phyloP scores from a whole-genome alignment of 2,888 invertebrate species.

The Lithosia quadra region DNA sequence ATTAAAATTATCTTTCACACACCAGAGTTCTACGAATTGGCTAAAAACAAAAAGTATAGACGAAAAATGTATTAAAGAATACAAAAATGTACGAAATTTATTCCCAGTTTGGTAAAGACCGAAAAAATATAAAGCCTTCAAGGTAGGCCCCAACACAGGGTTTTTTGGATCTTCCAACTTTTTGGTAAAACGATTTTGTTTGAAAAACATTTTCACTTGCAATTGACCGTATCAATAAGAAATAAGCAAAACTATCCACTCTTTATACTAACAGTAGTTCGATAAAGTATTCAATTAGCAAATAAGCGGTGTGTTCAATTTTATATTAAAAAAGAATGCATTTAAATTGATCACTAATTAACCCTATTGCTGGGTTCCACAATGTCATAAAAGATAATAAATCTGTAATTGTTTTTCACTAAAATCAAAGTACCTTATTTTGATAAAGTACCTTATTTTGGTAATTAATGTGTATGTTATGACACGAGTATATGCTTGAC shows the following conservation, averaged over 20 bases:
- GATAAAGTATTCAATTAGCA: slow-evolving; percentile 41
- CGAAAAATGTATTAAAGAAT: slow-evolving; percentile 54
- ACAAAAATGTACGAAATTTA: slow-evolving; percentile 53
- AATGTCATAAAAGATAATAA: neutral
- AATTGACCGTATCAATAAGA: slow-evolving; percentile 3
- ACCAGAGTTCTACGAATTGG: slow-evolving; percentile 62
- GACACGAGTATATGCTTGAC: neutral
- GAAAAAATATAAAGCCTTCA: slow-evolving; percentile 65
- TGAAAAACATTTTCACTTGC: slow-evolving; percentile 47
- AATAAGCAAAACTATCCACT: slow-evolving; percentile 24
- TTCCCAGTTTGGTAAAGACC: slow-evolving; percentile 64
- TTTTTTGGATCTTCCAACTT: slow-evolving; percentile 63
- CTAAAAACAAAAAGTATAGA: slow-evolving; percentile 57
- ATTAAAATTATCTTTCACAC: slow-evolving; percentile 59
- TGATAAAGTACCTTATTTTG: too few species aligned
- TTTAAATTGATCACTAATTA: slow-evolving; percentile 39
- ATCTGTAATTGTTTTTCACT: neutral
- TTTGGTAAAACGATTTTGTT: slow-evolving; percentile 53
- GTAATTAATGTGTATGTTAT: neutral
- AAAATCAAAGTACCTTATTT: too few species aligned
- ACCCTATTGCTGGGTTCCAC: slow-evolving; percentile 35
- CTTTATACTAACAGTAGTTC: slow-evolving; percentile 21
- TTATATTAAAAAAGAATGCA: slow-evolving; percentile 20
- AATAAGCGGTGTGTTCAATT: slow-evolving; percentile 32
- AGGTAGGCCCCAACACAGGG: slow-evolving; percentile 71